Base-by-base conservation (phyloP, 2,888 invertebrate species). In the Lordiphosa fenestrarum region DNA sequence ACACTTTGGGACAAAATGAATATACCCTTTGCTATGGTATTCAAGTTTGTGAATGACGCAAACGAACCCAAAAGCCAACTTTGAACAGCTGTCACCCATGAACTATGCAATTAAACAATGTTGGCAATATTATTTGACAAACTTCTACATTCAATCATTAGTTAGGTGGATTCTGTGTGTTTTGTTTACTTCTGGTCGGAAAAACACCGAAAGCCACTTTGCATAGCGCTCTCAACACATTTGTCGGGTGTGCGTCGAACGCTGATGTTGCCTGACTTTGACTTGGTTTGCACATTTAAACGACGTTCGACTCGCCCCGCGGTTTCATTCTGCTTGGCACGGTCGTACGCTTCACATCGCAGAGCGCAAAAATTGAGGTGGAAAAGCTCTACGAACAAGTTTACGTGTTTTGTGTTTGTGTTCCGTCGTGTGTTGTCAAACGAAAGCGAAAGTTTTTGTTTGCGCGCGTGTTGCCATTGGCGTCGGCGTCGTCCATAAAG, bases 391-490 rank as follows among this genome's bases (percentile, higher is more conserved):
- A 25, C 35, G 51, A 51, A 33, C 39, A 55, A 66, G 52, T 64
- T 48, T 69, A 37, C 58, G 53, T 52, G 36, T 59, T 62, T 61
- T 19, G 19, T 19, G 19, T 57, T 55, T 57, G 54, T 46, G 39
- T 42, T 41, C 44, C 47, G 42, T 53, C 38, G 60, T 46, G 56
- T 53, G 54, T 42, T 50, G 42, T 30, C 72, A 70, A 81, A 69
- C 77, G 81, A 77, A 77, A 77, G 72, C 74, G 77, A 77, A 77
- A 77, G 82, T 78, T 77, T 62, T 76, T 67, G 59, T 73, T 81
- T 59, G 81, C 74, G 74, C 77, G 77, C 77, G 81, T 77, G 81
- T 81, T 72, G 74, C 54, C 63, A 63, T 62, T 62, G 54, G 50
- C 63, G 37, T 23, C 15, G 35, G 50, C 21, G 25, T 25, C 25